Conservation (phyloP, 2,113 vertebrate species). For the Prionailurus viverrinus region DNA sequence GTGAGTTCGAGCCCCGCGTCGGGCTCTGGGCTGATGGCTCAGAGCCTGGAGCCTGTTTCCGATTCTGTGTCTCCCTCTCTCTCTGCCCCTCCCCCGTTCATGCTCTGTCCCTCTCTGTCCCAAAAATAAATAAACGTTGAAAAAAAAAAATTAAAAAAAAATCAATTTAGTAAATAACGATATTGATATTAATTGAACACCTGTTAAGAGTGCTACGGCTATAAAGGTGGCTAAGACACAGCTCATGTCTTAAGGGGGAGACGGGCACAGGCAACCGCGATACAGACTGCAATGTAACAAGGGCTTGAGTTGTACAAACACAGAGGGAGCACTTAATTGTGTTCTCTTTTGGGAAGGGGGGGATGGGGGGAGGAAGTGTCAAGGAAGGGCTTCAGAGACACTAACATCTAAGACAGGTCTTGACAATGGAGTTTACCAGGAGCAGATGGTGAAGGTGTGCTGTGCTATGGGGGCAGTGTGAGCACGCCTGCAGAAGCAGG, state of each 20-base stretch:
- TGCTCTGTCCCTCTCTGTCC: too few species aligned
- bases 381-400: neutral
- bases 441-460: neutral
- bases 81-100: too few species aligned
- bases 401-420: neutral
- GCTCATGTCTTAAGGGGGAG: neutral
- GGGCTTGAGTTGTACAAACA: neutral
- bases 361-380: neutral
- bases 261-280: rapidly evolving
- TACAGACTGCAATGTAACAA: neutral
- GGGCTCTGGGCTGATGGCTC: too few species aligned
- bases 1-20: too few species aligned
- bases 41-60: too few species aligned
- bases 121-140: too few species aligned
- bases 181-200: neutral
- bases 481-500: neutral
- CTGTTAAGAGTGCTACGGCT: neutral
- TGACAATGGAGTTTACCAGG: neutral
- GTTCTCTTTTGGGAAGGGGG: neutral
- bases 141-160: too few species aligned
- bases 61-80: too few species aligned
- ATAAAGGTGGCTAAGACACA: neutral
- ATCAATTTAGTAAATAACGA: neutral
- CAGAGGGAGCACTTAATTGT: neutral
- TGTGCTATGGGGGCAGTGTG: neutral